phyloP scores from a whole-genome alignment of 1,140 invertebrate genomes.

The Lepeophtheirus salmonis region DNA sequence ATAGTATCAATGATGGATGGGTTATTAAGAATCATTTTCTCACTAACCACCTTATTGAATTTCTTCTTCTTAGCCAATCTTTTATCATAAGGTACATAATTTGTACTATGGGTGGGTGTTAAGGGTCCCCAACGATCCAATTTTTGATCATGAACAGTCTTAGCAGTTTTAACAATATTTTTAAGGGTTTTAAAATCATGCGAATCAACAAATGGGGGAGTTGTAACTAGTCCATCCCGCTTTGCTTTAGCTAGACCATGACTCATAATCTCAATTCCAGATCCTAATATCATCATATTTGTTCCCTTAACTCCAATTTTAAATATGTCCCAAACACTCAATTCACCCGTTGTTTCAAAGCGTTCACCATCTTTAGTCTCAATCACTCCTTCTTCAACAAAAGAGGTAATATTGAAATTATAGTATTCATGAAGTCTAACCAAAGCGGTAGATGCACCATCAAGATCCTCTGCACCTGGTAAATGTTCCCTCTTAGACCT shows the following conservation, averaged over 20 bases:
- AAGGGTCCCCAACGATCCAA: conserved; percentile 9
- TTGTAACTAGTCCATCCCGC: conserved; percentile 4
- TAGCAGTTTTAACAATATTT: conserved; percentile 15
- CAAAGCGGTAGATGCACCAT: conserved; percentile 34
- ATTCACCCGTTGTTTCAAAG: conserved; percentile 7
- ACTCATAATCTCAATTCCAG: conserved; percentile 11
- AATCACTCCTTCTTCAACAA: conserved; percentile 9
- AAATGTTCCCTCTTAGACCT: conserved; percentile 22
- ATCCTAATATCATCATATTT: conserved; percentile 9
- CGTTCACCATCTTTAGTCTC: not conserved
- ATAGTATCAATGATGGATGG: not conserved
- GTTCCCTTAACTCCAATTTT: conserved; percentile 18
- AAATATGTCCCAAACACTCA: conserved; percentile 15
- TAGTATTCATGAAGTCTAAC: conserved; percentile 39
- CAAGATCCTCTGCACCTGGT: conserved; percentile 34
- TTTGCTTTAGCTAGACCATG: conserved; percentile 14
- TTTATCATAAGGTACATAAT: conserved; percentile 7
- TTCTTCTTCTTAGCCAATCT: conserved; percentile 16
- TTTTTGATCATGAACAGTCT: conserved; percentile 17
- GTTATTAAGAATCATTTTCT: conserved; percentile 5
- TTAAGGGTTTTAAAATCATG: conserved; percentile 8
- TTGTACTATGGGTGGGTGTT: conserved; percentile 1
- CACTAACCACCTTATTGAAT: not conserved
- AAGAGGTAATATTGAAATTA: conserved; percentile 29
- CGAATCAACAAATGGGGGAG: conserved; percentile 6